Conservation (phyloP, 2,888 invertebrate species). For the Ceriagrion tenellum region DNA sequence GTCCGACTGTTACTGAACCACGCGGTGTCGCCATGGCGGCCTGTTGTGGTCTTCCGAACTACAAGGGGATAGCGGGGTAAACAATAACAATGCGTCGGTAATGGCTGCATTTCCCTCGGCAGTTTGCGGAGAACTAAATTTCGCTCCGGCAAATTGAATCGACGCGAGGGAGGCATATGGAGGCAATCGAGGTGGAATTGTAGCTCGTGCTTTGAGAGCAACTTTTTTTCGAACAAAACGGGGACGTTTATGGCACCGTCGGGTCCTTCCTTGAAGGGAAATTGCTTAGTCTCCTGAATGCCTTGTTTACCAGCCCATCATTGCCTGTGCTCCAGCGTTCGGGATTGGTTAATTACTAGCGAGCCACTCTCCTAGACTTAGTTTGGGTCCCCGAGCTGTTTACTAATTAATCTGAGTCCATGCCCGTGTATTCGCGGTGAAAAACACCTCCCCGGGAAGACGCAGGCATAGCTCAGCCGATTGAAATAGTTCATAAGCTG, state of each 20-base stretch:
- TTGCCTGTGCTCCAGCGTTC: too few relatives aligned
- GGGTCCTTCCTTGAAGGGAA: neutral
- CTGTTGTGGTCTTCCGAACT: too few relatives aligned
- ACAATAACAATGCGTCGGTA: neutral
- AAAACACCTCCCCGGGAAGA: too few relatives aligned
- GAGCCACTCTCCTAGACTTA: too few relatives aligned
- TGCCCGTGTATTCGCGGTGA: too few relatives aligned
- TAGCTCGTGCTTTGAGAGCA: neutral
- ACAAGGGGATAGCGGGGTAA: too few relatives aligned
- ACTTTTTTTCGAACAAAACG: neutral
- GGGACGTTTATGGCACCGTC: neutral
- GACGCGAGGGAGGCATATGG: neutral
- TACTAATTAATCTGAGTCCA: too few relatives aligned
- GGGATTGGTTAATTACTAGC: too few relatives aligned
- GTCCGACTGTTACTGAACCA: neutral
- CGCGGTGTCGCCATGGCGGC: neutral
- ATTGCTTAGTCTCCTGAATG: neutral
- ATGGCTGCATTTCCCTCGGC: neutral
- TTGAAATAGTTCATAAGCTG: too few relatives aligned
- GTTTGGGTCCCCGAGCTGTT: too few relatives aligned
- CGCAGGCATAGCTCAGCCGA: too few relatives aligned
- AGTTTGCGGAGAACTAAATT: neutral
- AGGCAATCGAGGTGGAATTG: neutral
- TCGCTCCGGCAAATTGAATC: neutral
- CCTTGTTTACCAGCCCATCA: neutral